Evolutionary conservation across 2,797 vertebrate genomes (phyloP), one percentile per base, ranked within the genome.

Genomic region (Notolabrus celidotus): DNA sequence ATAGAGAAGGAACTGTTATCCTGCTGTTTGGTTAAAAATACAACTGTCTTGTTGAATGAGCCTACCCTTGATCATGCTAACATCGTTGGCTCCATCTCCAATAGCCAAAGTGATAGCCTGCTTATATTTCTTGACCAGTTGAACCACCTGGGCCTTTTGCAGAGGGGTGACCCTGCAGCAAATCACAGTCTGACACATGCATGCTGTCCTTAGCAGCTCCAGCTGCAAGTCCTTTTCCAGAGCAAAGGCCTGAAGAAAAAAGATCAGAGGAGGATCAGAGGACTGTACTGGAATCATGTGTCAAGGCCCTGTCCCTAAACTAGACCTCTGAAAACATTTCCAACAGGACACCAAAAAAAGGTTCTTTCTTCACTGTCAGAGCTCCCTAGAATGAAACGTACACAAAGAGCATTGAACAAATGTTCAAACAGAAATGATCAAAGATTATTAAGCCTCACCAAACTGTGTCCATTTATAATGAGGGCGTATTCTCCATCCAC

Each of bases 31-130:
- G 25, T 17, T 42, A 9, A n/a, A 27, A 5, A 45, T 27, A 16
- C 14, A 53, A 22, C 22, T 45, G 17, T 15, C 25, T 9, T 47
- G 17, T 25, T 7, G 6, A 23, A 6, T 2, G 1, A 25, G 39
- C 58, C 76, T 86, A 96, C 98, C 94, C 87, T 98, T 99, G 86
- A 98, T 98, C 98, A 99, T 99, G 94, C 95, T 95, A 85, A 98
- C 95, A 0, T 98, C 97, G 0, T 99, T 99, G 87, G 97, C 96
- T 0, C 97, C 97, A 0, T 98, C 97, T 14, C 97, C 97, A 0
- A 98, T 97, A 1, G 97, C 97, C 71, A 99, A 89, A 1, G 97
- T 99, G 71, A 98, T 79, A 0, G 93, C 95, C 62, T 95, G 94
- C 91, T 97, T 99, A 91, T 97, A 94, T 68, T 94, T 97, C 89